These are phyloP conservation scores for Sebastes nivosus DNA, from an alignment of 2,797 vertebrate genomes.

Conservation along the genomic window DNA sequence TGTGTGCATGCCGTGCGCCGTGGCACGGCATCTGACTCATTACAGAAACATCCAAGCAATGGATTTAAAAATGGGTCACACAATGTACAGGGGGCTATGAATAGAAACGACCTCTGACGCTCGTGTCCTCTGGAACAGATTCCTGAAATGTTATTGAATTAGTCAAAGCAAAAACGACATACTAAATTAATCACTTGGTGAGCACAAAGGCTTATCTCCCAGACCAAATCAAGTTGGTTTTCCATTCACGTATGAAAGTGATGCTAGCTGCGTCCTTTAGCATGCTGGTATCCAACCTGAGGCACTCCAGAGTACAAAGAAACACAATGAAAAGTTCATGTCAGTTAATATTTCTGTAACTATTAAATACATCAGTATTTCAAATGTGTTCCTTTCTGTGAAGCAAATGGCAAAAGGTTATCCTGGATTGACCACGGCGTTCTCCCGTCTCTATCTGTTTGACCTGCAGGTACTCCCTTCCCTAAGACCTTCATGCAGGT, in stretches of 20 bases:
- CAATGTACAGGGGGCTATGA: slow-evolving; percentile 62
- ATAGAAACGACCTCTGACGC: slow-evolving; percentile 55
- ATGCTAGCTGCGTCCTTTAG: neutral
- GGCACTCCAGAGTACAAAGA: neutral
- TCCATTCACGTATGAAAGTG: slow-evolving; percentile 6
- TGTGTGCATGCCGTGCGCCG: neutral
- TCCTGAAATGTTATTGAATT: slow-evolving; percentile 69
- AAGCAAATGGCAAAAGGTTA: slow-evolving; percentile 2
- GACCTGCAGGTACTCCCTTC: slow-evolving; percentile 92
- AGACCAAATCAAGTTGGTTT: slow-evolving; percentile 24
- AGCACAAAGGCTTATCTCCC: slow-evolving; percentile 23
- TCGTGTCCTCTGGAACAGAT: slow-evolving; percentile 45
- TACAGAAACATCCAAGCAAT: slow-evolving; percentile 62
- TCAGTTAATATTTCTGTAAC: neutral
- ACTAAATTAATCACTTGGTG: slow-evolving; percentile 26
- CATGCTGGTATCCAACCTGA: neutral
- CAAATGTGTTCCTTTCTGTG: neutral
- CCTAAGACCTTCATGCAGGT: slow-evolving; percentile 97
- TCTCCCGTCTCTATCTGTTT: slow-evolving; percentile 47
- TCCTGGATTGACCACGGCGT: slow-evolving; percentile 23
- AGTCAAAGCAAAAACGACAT: slow-evolving; percentile 37
- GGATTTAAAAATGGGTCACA: slow-evolving; percentile 74
- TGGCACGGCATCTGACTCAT: slow-evolving; percentile 49
- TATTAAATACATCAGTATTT: neutral
- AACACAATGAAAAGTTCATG: neutral